Evolutionary conservation across 2,888 invertebrate species (phyloP).

Genomic region (Yponomeuta cagnagella): DNA sequence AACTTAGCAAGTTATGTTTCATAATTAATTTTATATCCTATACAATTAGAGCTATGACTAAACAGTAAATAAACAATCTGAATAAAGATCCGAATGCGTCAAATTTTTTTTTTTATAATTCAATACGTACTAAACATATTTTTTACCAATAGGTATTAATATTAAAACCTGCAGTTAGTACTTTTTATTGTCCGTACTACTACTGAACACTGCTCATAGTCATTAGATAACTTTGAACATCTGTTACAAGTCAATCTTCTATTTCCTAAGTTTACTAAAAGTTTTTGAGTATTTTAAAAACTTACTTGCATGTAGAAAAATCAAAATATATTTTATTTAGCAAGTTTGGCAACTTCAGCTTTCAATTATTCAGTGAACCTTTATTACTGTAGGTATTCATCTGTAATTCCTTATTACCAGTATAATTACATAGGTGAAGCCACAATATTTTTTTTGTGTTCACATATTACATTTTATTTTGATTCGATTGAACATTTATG

Average conservation of each 20-base stretch:
- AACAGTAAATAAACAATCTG: constrained; percentile 1
- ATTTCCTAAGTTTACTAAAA: neutral
- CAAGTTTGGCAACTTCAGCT: too few relatives aligned
- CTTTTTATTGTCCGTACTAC: constrained; percentile 37
- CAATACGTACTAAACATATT: neutral
- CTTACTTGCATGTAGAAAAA: neutral
- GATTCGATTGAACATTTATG: neutral
- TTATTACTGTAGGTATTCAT: too few relatives aligned
- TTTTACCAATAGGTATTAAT: constrained; percentile 9
- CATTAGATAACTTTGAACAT: constrained; percentile 1
- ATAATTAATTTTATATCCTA: neutral
- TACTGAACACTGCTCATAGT: constrained; percentile 36
- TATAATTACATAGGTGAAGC: too few relatives aligned
- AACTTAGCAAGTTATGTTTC: neutral
- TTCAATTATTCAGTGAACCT: too few relatives aligned
- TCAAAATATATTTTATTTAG: neutral
- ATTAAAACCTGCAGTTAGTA: constrained; percentile 17
- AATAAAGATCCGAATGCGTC: neutral
- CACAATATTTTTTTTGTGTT: too few relatives aligned
- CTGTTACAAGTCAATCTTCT: neutral
- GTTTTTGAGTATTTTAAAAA: neutral
- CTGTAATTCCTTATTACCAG: too few relatives aligned
- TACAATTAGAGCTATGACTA: neutral
- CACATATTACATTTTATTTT: too few relatives aligned
- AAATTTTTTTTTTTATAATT: neutral